A percentile compares a stretch with the other conserved stretches of the same genome.
Evolutionary conservation across 2,888 invertebrate species (phyloP).

Genomic region (Lamellibrachia satsuma): DNA sequence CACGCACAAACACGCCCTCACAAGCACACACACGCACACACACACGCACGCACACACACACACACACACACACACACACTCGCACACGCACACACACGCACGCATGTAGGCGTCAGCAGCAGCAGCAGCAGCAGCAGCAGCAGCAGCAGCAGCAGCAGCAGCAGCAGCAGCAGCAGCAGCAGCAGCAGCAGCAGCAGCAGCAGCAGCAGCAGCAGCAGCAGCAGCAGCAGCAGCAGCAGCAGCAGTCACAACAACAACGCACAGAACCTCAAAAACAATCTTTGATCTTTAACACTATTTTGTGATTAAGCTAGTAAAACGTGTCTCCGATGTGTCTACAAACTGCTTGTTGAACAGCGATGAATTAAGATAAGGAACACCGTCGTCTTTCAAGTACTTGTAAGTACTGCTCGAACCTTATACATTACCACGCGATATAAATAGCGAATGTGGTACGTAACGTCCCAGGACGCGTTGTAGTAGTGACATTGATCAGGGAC

Average conservation of each 20-base stretch:
- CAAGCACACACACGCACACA: too few relatives aligned
- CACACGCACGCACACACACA: too few relatives aligned
- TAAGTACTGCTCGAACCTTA: not conserved
- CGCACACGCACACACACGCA: too few relatives aligned
- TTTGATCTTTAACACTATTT: not conserved
- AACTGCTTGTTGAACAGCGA: not conserved
- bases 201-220: too few relatives aligned
- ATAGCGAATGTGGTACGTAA: not conserved
- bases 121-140: too few relatives aligned
- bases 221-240: too few relatives aligned
- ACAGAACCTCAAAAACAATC: not conserved
- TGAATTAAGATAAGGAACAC: not conserved
- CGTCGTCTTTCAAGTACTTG: not conserved
- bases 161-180: too few relatives aligned
- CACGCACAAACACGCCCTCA: too few relatives aligned
- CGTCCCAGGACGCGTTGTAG: not conserved
- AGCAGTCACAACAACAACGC: too few relatives aligned
- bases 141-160: too few relatives aligned
- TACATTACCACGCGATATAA: not conserved
- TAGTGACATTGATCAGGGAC: not conserved
- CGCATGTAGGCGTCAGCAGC: not conserved
- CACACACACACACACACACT: not conserved
- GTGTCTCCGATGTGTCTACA: not conserved
- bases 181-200: too few relatives aligned
- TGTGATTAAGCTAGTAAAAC: not conserved